Conservation (phyloP, 2,888 invertebrate species). For the Octodonta nipae region DNA sequence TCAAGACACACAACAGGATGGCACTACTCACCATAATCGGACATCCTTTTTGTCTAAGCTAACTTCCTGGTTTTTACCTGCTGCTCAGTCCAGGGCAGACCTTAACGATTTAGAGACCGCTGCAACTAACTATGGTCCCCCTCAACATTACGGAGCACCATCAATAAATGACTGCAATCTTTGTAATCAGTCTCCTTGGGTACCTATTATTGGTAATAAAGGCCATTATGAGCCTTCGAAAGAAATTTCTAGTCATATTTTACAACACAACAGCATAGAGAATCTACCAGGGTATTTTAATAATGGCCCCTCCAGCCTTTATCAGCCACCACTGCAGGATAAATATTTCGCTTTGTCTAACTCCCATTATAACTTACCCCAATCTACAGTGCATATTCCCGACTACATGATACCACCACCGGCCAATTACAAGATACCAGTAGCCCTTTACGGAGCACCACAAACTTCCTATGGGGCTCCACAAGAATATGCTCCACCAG, state of each 20-base stretch:
- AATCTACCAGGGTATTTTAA: conserved; percentile 7
- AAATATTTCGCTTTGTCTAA: not conserved
- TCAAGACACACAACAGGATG: too few species aligned
- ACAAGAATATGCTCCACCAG: conserved; percentile 15
- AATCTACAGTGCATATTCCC: conserved; percentile 11
- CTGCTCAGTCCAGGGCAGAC: too few species aligned
- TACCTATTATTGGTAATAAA: conserved; percentile 49
- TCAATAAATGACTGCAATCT: conserved; percentile 58
- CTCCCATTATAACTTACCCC: too few species aligned
- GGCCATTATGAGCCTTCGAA: conserved; percentile 24
- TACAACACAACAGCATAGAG: conserved; percentile 8
- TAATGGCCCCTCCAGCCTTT: conserved; percentile 4
- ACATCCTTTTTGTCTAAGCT: too few species aligned
- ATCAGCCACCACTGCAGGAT: conserved; percentile 5
- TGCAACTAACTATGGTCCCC: too few species aligned
- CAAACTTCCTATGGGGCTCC: conserved; percentile 19
- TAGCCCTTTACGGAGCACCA: conserved; percentile 20
- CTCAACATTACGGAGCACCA: too few species aligned
- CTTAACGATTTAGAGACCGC: too few species aligned
- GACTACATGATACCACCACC: conserved; percentile 18
- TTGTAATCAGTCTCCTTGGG: conserved; percentile 71
- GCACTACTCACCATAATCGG: too few species aligned
- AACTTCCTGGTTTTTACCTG: too few species aligned
- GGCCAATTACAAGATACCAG: conserved; percentile 9
- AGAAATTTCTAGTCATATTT: conserved; percentile 13